Conservation (phyloP, 1,140 invertebrate species). For the Colletes gigas region DNA sequence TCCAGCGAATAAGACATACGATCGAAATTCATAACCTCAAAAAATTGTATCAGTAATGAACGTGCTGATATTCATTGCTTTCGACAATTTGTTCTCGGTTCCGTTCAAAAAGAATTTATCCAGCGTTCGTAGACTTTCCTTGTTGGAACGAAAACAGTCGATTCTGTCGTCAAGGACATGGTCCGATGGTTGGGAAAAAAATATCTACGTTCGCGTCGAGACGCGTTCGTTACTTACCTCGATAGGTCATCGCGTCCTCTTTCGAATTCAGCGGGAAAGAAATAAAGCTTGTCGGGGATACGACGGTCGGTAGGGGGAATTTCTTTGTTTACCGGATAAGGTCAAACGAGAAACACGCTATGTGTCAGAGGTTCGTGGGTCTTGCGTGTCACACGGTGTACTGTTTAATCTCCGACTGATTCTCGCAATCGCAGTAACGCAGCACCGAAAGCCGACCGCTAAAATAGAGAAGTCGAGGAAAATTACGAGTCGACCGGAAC, state of each 20-base stretch:
- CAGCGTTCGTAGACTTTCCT: too few relatives aligned
- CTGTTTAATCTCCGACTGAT: not conserved
- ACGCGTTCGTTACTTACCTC: not conserved
- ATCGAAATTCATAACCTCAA: too few relatives aligned
- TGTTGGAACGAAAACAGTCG: not conserved
- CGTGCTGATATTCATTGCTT: too few relatives aligned
- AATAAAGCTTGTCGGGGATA: not conserved
- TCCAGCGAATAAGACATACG: too few relatives aligned
- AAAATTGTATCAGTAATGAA: too few relatives aligned
- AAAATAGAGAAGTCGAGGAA: not conserved
- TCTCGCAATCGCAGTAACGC: not conserved
- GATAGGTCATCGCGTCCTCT: not conserved
- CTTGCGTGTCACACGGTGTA: not conserved
- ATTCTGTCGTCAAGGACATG: not conserved
- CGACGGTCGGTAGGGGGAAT: not conserved
- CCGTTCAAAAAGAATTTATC: too few relatives aligned
- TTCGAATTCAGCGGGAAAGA: too few relatives aligned
- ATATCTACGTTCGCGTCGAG: not conserved
- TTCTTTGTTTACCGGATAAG: slow-evolving; percentile 28
- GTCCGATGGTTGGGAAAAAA: too few relatives aligned
- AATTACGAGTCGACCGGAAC: not conserved
- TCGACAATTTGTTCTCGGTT: too few relatives aligned
- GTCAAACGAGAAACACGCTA: not conserved
- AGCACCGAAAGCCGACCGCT: not conserved
- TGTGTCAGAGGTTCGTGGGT: not conserved